Evolutionary conservation across 1,140 invertebrate species (phyloP), one percentile per base, ranked within the genome.

Genomic region (Ostrea edulis): DNA sequence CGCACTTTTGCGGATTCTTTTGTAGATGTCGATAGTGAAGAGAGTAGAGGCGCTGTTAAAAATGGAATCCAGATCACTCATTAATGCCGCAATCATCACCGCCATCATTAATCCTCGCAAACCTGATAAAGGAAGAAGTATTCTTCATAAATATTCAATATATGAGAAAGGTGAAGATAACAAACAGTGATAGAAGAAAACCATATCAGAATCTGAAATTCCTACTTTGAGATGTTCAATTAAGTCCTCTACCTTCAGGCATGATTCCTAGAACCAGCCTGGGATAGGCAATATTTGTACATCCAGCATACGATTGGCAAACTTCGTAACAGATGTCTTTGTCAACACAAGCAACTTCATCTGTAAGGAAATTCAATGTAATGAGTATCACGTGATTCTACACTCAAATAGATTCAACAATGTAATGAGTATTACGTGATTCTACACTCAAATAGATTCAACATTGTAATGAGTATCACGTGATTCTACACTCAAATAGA

Each of bases 11-110:
- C 95, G 85, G 53, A 96, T 92, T 81, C 90, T 87, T 44, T 90
- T 93, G 94, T 95, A 96, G 58, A 96, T 95, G 90, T 96, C 96
- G 20, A 96, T 95, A n/a, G 96, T 96, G 90, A 96, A 96, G 54
- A 96, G 91, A 12, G 96, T 96, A 68, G 94, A 95, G 17, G 95
- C 95, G 82, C 95, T 95, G 92, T 96, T 96, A 89, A 96, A 96
- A 68, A 96, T 95, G 53, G 96, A 96, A 12, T 95, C 95, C 17
- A 96, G 90, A 87, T 95, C 95, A 89, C 94, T 95, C 95, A 96
- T 96, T 14, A 96, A 89, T 8, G 96, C 96, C 0, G 96, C 95
- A 58, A 96, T 89, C 96, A 96, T 96, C 8, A 96, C 96, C 5
- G 95, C 95, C 86, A 96, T 91, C 95, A 96, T 95, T 9, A 96